These are phyloP conservation scores for Ophion ellenae DNA, from an alignment of 2,888 invertebrate genomes.

Conservation along the genomic window DNA sequence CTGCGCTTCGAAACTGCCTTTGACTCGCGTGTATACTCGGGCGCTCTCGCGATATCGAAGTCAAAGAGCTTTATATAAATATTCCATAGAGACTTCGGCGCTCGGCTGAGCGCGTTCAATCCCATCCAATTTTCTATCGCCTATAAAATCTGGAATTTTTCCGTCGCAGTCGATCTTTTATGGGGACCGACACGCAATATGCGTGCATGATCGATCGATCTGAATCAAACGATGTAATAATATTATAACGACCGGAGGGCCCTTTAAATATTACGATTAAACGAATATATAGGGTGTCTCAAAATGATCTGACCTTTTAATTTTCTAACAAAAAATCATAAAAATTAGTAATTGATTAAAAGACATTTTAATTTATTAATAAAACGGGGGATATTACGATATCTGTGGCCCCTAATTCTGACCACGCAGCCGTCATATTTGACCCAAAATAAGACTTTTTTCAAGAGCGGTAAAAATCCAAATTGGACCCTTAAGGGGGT, in stretches of 20 bases:
- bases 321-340: too few species aligned
- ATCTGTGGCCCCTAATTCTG: too few species aligned
- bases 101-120: conserved; percentile 29
- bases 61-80: conserved; percentile 24
- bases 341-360: too few species aligned
- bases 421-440: too few species aligned
- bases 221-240: not conserved
- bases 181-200: not conserved
- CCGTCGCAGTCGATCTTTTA: not conserved
- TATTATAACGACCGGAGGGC: not conserved
- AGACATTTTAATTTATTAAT: too few species aligned
- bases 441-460: too few species aligned
- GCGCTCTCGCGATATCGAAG: not conserved
- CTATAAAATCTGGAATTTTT: not conserved
- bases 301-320: too few species aligned
- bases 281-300: not conserved
- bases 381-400: too few species aligned
- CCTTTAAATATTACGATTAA: not conserved
- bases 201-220: conserved; percentile 8
- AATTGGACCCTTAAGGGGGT: too few species aligned
- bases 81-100: conserved; percentile 22
- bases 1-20: too few species aligned
- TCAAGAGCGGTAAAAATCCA: too few species aligned
- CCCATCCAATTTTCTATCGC: conserved; percentile 13
- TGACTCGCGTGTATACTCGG: not conserved